Conservation (phyloP, 1,140 invertebrate genomes). For the Plutomurus gul region DNA sequence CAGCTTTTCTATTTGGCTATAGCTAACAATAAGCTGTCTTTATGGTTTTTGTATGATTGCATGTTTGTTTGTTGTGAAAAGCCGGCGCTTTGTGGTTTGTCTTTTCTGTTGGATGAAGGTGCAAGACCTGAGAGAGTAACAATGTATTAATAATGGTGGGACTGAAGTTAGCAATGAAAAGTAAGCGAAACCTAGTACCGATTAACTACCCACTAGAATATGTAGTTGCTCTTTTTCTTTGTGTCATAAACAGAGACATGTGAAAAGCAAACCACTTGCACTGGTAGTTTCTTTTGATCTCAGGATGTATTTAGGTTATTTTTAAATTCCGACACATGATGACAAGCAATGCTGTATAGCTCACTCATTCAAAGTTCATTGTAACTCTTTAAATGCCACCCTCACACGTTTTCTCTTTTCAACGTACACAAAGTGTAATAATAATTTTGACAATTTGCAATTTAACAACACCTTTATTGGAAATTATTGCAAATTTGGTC, state of each 20-base stretch:
- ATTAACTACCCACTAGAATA: not conserved
- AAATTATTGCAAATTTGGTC: slow-evolving; percentile 16
- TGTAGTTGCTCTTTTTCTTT: not conserved
- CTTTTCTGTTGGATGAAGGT: no score
- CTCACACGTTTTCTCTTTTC: not conserved
- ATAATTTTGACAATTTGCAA: not conserved
- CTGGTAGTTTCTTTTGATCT: not conserved
- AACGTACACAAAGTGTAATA: not conserved
- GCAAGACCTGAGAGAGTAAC: no score
- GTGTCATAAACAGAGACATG: no score
- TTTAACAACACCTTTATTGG: not conserved
- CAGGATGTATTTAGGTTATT: slow-evolving; percentile 18
- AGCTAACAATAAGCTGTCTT: no score
- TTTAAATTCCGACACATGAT: no score
- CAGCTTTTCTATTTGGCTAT: not conserved
- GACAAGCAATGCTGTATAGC: not conserved
- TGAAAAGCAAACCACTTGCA: not conserved
- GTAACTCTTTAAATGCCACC: no score
- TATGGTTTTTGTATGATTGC: no score
- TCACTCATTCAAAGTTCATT: not conserved
- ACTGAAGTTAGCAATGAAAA: no score
- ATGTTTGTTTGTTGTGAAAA: no score
- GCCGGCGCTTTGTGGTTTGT: no score
- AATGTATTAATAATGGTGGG: no score
- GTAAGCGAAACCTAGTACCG: no score